Percentiles rank a stretch among this genome's conserved stretches.
Evolutionary conservation across 2,888 invertebrate genomes (phyloP).

Genomic region (Scaeva pyrastri): DNA sequence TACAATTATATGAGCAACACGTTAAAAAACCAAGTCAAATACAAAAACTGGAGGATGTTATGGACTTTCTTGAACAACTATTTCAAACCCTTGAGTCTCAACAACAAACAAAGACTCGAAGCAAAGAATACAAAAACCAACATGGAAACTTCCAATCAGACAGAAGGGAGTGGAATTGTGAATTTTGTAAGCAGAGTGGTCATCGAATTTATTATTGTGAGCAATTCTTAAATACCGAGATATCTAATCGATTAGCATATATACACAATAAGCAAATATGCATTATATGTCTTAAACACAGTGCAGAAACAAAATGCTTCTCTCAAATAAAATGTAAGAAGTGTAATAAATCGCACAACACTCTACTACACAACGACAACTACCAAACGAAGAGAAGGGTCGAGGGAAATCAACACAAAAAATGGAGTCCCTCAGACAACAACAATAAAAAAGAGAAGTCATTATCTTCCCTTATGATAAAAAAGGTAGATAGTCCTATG

Average conservation of each 20-base stretch:
- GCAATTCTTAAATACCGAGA: not conserved
- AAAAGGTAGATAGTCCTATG: no score
- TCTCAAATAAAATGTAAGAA: not conserved
- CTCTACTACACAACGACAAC: no score
- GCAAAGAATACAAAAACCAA: not conserved
- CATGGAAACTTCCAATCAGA: not conserved
- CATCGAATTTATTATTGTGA: slow-evolving; percentile 17
- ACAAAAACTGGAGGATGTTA: slow-evolving; percentile 6
- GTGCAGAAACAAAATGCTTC: slow-evolving; percentile 16
- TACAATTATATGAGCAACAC: not conserved
- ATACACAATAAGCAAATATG: slow-evolving; percentile 3
- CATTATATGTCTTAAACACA: not conserved
- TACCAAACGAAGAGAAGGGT: no score
- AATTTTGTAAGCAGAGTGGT: not conserved
- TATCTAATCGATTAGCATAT: not conserved
- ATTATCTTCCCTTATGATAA: no score
- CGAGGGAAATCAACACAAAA: no score
- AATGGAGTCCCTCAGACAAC: slow-evolving; percentile 2
- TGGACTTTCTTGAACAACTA: not conserved
- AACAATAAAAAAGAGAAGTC: slow-evolving; percentile 42
- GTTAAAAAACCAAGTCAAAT: not conserved
- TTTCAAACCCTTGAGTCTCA: not conserved
- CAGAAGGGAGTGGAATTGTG: not conserved
- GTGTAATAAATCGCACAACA: no score
- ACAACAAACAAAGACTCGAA: not conserved